phyloP scores from a whole-genome alignment of 2,113 vertebrate species.

The Elaphurus davidianus region DNA sequence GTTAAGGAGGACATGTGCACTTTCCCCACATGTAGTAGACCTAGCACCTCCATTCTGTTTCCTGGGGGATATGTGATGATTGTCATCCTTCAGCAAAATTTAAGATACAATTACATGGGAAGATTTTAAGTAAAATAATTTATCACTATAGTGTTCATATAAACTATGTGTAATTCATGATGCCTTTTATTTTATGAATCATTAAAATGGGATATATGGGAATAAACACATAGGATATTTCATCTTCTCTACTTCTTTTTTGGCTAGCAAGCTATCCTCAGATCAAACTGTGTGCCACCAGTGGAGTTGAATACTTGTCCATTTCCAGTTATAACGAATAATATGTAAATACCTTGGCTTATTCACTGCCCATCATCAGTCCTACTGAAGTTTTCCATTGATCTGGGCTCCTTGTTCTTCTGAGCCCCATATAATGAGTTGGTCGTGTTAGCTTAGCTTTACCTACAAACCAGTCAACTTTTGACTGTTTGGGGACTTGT shows the following conservation, averaged over 20 bases:
- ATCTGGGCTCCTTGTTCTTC: neutral
- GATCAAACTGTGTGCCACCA: neutral
- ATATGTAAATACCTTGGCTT: neutral
- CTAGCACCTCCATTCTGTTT: neutral
- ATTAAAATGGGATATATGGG: neutral
- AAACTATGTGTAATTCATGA: neutral
- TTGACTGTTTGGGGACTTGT: neutral
- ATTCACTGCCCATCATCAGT: neutral
- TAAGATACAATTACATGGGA: neutral
- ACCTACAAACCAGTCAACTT: neutral
- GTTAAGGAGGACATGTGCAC: neutral
- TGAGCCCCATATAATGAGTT: neutral
- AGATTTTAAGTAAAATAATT: neutral
- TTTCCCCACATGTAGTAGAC: neutral
- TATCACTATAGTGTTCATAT: neutral
- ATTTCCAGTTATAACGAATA: neutral
- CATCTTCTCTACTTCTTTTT: neutral
- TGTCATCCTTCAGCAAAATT: neutral
- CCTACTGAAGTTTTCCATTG: neutral
- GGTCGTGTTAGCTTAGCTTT: neutral
- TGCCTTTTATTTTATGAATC: neutral
- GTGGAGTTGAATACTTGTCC: neutral
- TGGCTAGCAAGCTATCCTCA: neutral
- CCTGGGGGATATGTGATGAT: fast-evolving
- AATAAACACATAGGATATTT: neutral